phyloP scores from a whole-genome alignment of 2,888 invertebrate species.

The Pyrgus malvae region DNA sequence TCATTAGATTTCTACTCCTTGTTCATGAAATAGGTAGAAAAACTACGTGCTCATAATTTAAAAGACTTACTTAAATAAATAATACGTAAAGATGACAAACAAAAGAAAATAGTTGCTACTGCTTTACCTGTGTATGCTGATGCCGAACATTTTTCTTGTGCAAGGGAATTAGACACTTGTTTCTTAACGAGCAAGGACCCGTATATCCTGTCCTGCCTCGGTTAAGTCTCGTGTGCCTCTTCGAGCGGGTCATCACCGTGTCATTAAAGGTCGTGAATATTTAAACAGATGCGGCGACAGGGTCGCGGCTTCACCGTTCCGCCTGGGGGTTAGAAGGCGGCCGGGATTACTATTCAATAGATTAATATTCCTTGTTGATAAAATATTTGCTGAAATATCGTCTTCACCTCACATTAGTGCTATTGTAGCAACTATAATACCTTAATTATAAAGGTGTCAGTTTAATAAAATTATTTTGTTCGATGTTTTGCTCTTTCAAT shows the following conservation, averaged over 20 bases:
- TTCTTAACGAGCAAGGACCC: conserved; percentile 11
- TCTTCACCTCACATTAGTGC: not conserved
- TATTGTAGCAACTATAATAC: not conserved
- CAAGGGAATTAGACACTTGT: conserved; percentile 9
- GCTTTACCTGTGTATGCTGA: no score
- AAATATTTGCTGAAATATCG: not conserved
- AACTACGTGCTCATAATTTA: no score
- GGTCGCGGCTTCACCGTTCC: conserved; percentile 50
- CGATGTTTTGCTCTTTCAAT: no score
- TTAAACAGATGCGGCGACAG: conserved; percentile 67
- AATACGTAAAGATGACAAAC: not conserved
- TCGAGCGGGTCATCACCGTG: conserved; percentile 61
- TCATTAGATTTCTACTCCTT: no score
- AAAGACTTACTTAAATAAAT: no score
- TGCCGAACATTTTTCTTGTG: no score
- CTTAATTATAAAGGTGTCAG: no score
- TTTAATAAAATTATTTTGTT: no score
- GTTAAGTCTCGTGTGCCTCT: conserved; percentile 57
- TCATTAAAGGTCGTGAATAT: conserved; percentile 78
- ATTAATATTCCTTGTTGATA: conserved; percentile 51
- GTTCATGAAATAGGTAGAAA: no score
- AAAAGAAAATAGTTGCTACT: no score
- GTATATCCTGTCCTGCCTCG: conserved; percentile 29
- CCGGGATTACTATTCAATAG: conserved; percentile 67
- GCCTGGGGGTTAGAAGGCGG: conserved; percentile 47